Evolutionary conservation across 2,888 invertebrate genomes (phyloP).

Genomic region (Synergus laeviventris): DNA sequence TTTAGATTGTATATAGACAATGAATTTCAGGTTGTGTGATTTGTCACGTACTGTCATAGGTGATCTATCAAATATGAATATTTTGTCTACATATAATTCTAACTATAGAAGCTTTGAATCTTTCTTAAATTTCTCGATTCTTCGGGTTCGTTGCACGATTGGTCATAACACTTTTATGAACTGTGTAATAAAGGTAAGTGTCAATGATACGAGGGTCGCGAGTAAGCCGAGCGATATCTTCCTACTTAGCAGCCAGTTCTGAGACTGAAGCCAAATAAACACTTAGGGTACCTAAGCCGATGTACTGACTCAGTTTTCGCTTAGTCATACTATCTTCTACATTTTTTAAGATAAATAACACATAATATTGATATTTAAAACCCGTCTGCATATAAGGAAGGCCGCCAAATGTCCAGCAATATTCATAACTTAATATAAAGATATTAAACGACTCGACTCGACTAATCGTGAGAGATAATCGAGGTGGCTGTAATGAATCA

Average conservation of each 20-base stretch:
- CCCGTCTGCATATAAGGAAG: background rate
- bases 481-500: slow-evolving; percentile 25
- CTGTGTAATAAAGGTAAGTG: slow-evolving; percentile 55
- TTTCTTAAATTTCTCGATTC: background rate
- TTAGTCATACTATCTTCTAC: slow-evolving; percentile 51
- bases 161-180: background rate
- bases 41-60: background rate
- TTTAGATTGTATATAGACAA: slow-evolving; percentile 9
- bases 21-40: slow-evolving; percentile 1
- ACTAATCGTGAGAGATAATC: slow-evolving; percentile 24
- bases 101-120: background rate
- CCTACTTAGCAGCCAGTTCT: slow-evolving; percentile 58
- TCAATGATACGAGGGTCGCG: slow-evolving; percentile 57
- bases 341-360: background rate
- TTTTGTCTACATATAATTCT: background rate
- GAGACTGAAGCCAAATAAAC: slow-evolving; percentile 61
- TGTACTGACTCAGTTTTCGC: slow-evolving; percentile 55
- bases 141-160: background rate
- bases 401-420: background rate
- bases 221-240: slow-evolving; percentile 56
- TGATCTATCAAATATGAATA: background rate
- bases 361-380: background rate
- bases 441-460: background rate
- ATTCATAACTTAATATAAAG: too few species aligned
- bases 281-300: slow-evolving; percentile 52